These are phyloP conservation scores for Gymnoscopelus braueri DNA, from an alignment of 2,797 vertebrate species.

Conservation along the genomic window DNA sequence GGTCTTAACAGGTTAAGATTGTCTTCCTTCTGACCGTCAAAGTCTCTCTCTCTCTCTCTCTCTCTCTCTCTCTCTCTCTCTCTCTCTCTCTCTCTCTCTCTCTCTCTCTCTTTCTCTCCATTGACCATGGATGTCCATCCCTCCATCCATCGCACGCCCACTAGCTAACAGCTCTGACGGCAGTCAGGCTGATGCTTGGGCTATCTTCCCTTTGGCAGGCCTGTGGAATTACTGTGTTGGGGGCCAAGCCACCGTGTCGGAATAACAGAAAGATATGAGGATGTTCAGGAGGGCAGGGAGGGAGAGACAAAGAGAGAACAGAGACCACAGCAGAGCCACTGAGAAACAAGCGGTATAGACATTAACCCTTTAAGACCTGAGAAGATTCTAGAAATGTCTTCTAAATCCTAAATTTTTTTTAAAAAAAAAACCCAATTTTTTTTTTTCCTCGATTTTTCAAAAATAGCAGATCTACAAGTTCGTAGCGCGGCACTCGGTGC, in stretches of 20 bases:
- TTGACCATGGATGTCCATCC: conserved; percentile 22
- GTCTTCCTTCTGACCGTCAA: conserved; percentile 19
- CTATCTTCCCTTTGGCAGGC: conserved; percentile 75
- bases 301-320: neutral
- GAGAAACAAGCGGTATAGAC: too few species aligned
- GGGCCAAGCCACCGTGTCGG: conserved; percentile 69
- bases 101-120: conserved; percentile 16
- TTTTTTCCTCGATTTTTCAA: too few species aligned
- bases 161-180: conserved; percentile 70
- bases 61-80: conserved; percentile 23
- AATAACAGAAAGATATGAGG: too few species aligned
- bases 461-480: too few species aligned
- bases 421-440: too few species aligned
- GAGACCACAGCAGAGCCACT: too few species aligned
- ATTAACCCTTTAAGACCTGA: too few species aligned
- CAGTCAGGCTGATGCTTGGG: conserved; percentile 53
- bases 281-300: conserved; percentile 64
- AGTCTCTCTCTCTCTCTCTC: conserved; percentile 19
- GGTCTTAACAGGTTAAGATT: conserved; percentile 3
- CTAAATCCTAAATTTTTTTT: too few species aligned
- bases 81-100: conserved; percentile 18
- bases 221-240: conserved; percentile 77
- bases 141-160: conserved; percentile 38
- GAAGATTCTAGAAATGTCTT: too few species aligned
- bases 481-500: too few species aligned